Conservation (phyloP, 1,140 invertebrate species). For the Brachionus asplanchnoidis region DNA sequence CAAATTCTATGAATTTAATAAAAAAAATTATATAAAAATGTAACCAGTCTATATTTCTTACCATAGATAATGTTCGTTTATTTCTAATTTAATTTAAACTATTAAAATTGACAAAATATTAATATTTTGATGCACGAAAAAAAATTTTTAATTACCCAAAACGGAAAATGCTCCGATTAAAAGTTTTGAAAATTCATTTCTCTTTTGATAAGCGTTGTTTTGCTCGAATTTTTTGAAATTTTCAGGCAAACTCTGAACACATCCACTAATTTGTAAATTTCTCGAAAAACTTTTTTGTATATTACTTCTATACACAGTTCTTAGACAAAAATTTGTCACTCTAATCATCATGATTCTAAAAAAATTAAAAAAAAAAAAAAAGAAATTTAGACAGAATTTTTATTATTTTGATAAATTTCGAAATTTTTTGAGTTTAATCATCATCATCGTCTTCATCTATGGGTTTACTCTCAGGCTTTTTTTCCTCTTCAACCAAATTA, state of each 20-base stretch:
- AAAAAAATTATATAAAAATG: too few species aligned
- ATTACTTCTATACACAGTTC: neutral
- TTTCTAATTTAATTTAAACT: too few species aligned
- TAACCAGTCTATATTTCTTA: too few species aligned
- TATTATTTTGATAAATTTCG: neutral
- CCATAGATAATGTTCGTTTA: too few species aligned
- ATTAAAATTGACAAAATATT: neutral
- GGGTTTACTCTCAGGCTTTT: neutral
- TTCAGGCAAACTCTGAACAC: neutral
- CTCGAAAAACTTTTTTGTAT: neutral
- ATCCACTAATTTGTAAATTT: neutral
- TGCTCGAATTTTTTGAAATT: neutral
- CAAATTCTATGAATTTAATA: too few species aligned
- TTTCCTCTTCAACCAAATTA: slow-evolving; percentile 16
- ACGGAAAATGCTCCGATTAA: neutral
- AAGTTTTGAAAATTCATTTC: neutral
- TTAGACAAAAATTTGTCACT: neutral
- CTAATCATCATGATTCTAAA: neutral
- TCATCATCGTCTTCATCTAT: slow-evolving; percentile 33
- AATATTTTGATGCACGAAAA: neutral
- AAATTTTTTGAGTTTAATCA: neutral
- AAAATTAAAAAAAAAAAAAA: neutral
- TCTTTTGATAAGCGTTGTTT: neutral
- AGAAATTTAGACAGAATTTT: neutral
- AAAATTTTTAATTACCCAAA: neutral